phyloP scores from a whole-genome alignment of 2,888 invertebrate genomes.

The Ormyrus rosae region DNA sequence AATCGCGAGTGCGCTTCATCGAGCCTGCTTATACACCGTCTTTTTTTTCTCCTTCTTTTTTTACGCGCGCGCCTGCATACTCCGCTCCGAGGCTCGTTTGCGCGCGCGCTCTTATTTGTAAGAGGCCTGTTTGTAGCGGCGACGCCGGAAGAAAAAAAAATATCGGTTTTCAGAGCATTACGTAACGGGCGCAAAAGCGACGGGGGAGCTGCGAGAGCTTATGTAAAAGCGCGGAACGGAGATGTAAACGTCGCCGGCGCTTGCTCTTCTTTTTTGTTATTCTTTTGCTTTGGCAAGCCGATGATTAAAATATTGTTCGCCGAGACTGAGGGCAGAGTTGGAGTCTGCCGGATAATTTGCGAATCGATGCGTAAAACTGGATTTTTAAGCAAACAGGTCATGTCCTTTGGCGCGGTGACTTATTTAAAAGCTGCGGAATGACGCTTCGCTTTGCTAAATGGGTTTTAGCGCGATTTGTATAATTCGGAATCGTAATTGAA shows the following conservation, averaged over 20 bases:
- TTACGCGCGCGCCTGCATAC: not conserved
- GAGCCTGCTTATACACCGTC: not conserved
- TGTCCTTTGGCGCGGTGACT: not conserved
- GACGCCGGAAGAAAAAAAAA: not conserved
- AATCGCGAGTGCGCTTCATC: conserved; percentile 39
- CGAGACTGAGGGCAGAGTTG: no score
- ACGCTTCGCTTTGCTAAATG: no score
- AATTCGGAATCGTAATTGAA: no score
- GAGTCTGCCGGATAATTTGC: no score
- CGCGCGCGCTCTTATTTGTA: not conserved
- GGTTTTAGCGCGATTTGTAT: no score
- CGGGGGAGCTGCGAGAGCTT: not conserved
- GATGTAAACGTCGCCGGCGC: not conserved
- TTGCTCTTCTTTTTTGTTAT: no score
- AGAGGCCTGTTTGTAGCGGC: not conserved
- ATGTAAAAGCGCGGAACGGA: conserved; percentile 11
- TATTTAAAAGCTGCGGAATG: not conserved
- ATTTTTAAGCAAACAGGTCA: not conserved
- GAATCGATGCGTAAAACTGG: no score
- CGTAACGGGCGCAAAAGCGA: conserved; percentile 5
- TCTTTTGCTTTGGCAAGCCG: no score
- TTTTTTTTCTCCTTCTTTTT: not conserved
- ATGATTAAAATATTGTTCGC: no score
- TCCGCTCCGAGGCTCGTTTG: not conserved
- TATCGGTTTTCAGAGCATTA: conserved; percentile 1